phyloP scores from a whole-genome alignment of 2,113 vertebrate genomes.

The Trochalopteron elliotii region DNA sequence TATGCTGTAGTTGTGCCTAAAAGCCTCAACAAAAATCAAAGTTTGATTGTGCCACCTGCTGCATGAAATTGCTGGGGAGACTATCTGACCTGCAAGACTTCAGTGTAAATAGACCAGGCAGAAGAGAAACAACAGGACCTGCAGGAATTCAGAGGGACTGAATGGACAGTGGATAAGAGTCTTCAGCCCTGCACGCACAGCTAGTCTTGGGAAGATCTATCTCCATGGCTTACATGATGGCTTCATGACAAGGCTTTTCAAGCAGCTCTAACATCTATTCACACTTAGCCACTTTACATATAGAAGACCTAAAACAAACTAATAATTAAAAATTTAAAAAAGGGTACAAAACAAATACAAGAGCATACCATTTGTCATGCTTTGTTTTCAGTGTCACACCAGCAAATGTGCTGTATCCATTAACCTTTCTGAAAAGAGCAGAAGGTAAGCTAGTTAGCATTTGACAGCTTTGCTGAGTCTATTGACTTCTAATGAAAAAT shows the following conservation, averaged over 20 bases:
- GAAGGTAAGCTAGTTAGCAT: conserved; percentile 77
- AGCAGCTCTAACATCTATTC: background rate
- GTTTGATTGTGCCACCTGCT: background rate
- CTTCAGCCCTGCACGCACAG: accelerated
- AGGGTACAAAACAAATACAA: conserved; percentile 54
- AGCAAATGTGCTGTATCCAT: conserved; percentile 80
- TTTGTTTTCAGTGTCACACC: conserved; percentile 67
- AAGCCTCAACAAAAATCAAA: background rate
- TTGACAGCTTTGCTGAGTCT: conserved; percentile 66
- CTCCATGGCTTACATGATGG: background rate
- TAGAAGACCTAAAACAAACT: background rate
- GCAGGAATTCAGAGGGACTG: background rate
- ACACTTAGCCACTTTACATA: background rate
- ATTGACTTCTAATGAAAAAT: conserved; percentile 77
- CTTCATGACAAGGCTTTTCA: background rate
- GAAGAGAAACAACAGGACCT: background rate
- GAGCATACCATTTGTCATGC: conserved; percentile 62
- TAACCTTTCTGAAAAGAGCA: conserved; percentile 81
- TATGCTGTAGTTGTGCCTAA: background rate
- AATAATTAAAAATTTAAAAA: background rate
- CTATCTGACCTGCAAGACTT: background rate
- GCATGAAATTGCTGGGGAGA: background rate
- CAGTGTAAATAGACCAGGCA: background rate
- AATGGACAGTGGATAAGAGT: background rate
- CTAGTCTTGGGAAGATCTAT: background rate